phyloP scores from a whole-genome alignment of 2,113 vertebrate genomes.

The Nesoenas mayeri region DNA sequence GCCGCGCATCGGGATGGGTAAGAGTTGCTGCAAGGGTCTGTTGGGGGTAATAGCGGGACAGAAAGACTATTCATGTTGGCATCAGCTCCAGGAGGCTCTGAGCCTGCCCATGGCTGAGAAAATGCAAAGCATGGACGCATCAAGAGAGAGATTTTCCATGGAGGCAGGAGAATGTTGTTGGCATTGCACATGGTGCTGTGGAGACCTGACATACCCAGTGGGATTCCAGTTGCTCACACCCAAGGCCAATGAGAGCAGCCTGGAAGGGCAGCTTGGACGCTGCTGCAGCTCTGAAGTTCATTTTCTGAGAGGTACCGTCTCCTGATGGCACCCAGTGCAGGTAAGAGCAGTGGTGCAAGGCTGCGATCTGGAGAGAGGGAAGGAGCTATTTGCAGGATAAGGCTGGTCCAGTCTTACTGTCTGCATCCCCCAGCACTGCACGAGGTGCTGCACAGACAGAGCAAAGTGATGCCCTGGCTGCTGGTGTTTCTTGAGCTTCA shows the following conservation, averaged over 20 bases:
- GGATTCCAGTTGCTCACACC: background rate
- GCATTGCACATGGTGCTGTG: fast-evolving
- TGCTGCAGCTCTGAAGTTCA: background rate
- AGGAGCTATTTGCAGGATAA: fast-evolving
- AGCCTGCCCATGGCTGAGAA: background rate
- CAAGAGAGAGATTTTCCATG: background rate
- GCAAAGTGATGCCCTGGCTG: background rate
- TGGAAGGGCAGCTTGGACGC: background rate
- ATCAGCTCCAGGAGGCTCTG: background rate
- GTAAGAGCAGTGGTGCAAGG: background rate
- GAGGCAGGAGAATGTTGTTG: background rate
- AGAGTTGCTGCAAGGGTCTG: background rate
- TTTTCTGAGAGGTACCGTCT: background rate
- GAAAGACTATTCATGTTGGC: background rate
- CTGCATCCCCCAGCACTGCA: background rate
- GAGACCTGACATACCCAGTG: background rate
- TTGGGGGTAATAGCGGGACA: fast-evolving
- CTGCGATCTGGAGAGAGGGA: background rate
- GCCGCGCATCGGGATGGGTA: background rate
- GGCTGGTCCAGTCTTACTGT: fast-evolving
- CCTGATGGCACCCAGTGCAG: background rate
- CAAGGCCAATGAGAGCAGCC: background rate
- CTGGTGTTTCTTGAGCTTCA: background rate
- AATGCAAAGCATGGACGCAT: background rate
- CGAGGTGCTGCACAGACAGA: background rate